Evolutionary conservation across 2,888 invertebrate species (phyloP).

Genomic region (Mantis religiosa): DNA sequence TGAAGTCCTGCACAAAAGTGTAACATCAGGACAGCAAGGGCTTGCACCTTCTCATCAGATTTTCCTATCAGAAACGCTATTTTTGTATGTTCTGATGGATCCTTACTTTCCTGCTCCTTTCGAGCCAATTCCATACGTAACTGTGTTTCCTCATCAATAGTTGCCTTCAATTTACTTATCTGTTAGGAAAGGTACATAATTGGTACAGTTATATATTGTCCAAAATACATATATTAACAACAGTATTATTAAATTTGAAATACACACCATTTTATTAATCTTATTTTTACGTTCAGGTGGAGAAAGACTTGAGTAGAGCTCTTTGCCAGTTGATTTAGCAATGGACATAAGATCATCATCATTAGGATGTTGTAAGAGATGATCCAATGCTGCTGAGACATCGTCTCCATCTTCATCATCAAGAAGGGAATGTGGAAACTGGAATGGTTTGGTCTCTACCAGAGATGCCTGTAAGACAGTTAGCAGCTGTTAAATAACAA

Average conservation of each 20-base stretch:
- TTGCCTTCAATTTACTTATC: slow-evolving; percentile 71
- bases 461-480: slow-evolving; percentile 37
- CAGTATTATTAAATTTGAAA: not conserved
- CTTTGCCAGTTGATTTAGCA: slow-evolving; percentile 82
- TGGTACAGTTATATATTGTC: not conserved
- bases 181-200: slow-evolving; percentile 39
- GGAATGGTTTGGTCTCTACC: slow-evolving; percentile 35
- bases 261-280: slow-evolving; percentile 79
- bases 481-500: not conserved
- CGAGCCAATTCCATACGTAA: slow-evolving; percentile 50
- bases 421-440: slow-evolving; percentile 32
- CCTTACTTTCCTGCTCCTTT: slow-evolving; percentile 42
- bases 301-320: slow-evolving; percentile 68
- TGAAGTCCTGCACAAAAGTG: slow-evolving; percentile 94
- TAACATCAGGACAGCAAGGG: slow-evolving; percentile 86
- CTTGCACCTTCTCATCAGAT: slow-evolving; percentile 83
- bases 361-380: slow-evolving; percentile 44
- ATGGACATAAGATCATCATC: slow-evolving; percentile 77
- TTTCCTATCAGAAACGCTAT: slow-evolving; percentile 48
- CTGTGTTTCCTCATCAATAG: slow-evolving; percentile 67
- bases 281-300: slow-evolving; percentile 66
- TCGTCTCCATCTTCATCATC: slow-evolving; percentile 34
- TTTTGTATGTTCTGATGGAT: slow-evolving; percentile 32
- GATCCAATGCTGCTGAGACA: slow-evolving; percentile 38
- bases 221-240: not conserved